Base-by-base conservation (phyloP, 2,888 invertebrate genomes). In the Conchocele bisecta region DNA sequence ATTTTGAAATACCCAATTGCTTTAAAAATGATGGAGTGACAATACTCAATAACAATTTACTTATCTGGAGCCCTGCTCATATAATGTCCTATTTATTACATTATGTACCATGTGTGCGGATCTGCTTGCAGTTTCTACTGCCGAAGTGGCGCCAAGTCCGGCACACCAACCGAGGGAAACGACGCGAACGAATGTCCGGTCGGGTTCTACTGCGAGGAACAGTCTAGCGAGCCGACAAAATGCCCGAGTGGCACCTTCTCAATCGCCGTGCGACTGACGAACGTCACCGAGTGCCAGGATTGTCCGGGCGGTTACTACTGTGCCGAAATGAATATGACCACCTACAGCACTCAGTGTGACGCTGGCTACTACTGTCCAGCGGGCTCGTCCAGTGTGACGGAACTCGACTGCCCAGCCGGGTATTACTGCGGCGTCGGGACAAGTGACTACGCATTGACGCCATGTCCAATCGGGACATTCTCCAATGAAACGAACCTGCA, bases 381-480 rank as follows among this genome's bases (percentile, higher is more conserved):
- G 35, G 58, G 75, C 7, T 86, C 90, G 2, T 69, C 73, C 17
- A 59, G 51, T 29, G 61, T 87, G 6, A 83, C 84, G 17, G 71
- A 80, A 58, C 66, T 88, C 3, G 77, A 81, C 59, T 90, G 90
- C 81, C 87, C 89, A 6, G 70, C 65, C 3, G 90, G 90, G 7
- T 67, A 76, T 42, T 89, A 80, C 78, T 90, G 89, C 75, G 79
- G 77, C 17, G 83, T 79, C 42, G 82, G 82, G 31, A 89, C 85
- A 59, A 72, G 72, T 35, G 75, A 75, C 6, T 85, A 86, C 6
- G 56, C 59, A 15, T n/a, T n/a, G n/a, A n/a, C n/a, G n/a, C 81
- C 84, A 0, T 90, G 89, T 84, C n/a, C n/a, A n/a, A n/a, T 77
- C 89, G 89, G 89, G 7, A 88, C 88, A 1, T 89, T 79, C 67